Base-by-base conservation (phyloP, 64 coral and sea anemone species). In the Orbicella faveolata region DNA sequence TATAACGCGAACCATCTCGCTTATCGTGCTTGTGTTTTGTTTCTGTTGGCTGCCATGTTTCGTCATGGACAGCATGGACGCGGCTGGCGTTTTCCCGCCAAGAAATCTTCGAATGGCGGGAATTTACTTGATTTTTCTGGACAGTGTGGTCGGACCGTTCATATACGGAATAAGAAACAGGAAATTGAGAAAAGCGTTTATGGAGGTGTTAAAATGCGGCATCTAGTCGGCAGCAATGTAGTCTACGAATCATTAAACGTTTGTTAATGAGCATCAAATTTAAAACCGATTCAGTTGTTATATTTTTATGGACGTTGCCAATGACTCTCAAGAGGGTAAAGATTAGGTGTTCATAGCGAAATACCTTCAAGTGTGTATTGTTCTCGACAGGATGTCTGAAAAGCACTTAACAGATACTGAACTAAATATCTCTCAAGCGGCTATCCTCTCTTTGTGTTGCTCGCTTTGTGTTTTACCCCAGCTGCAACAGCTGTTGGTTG, bases 21-120 rank as follows among this genome's bases (percentile, higher is more conserved):
- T 93, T 64, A 78, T 93, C 36, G 86, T 93, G 2, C 34, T 79
- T 26, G 76, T 89, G 16, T 89, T 93, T 67, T 89, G 86, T 23
- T 26, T 75, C 65, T 93, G 92, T 59, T 93, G 92, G 92, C 53
- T 88, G 48, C 92, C 92, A 65, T 77, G 77, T 75, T 89, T 82
- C 74, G 2, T 93, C 48, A 81, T 89, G 67, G 87, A 89, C 54
- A 81, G 57, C 17, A 74, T 93, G 83, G 92, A 88, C 21, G 34
- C 92, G 9, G 36, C 55, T 16, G 66, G 76, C 17, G 37, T 81
- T 48, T 57, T 34, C 35, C 63, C 83, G 23, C 78, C 86, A 52
- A 93, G 92, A 72, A 61, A 35, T 20, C 20, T 82, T 11, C 51
- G 85, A 44, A 63, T 93, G 21, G 55, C 69, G 15, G 87, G 92